These are phyloP conservation scores for Ephydatia muelleri DNA, from an alignment of 37 sponge, comb jelly and placozoan genomes.

Conservation along the genomic window DNA sequence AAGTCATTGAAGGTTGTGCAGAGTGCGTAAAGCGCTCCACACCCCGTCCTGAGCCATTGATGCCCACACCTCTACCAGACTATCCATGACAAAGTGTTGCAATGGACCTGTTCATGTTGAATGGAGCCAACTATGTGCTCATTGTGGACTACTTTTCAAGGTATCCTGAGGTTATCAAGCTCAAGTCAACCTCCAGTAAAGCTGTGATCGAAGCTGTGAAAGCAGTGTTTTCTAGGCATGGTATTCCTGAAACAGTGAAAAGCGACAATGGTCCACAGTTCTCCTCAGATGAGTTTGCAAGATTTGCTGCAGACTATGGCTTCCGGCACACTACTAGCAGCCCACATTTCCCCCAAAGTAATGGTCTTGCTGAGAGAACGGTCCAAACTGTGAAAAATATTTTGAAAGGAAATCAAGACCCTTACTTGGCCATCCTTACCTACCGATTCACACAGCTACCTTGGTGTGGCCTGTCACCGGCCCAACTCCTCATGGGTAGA, in stretches of 20 bases:
- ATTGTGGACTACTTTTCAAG: constrained; percentile 48
- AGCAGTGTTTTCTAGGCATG: constrained; percentile 29
- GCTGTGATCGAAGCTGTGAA: constrained; percentile 30
- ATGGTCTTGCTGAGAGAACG: constrained; percentile 35
- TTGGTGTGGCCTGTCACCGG: constrained; percentile 55
- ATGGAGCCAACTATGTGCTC: constrained; percentile 20
- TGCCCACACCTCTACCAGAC: constrained; percentile 33
- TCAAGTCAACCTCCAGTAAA: constrained; percentile 8
- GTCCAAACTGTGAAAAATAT: constrained; percentile 44
- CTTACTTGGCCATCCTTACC: constrained; percentile 24
- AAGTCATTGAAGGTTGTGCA: constrained; percentile 8
- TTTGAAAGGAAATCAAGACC: constrained; percentile 20
- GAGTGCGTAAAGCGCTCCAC: not conserved
- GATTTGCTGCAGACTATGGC: constrained; percentile 14
- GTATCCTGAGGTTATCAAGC: constrained; percentile 34
- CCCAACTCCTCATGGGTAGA: constrained; percentile 71
- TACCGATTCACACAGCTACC: constrained; percentile 51
- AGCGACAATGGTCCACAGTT: constrained; percentile 57
- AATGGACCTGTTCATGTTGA: constrained; percentile 36
- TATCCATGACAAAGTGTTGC: constrained; percentile 57
- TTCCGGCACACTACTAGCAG: constrained; percentile 36
- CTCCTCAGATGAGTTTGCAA: constrained; percentile 16
- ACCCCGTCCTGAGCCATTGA: constrained; percentile 14
- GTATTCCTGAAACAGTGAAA: constrained; percentile 13
- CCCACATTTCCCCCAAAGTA: constrained; percentile 46